Evolutionary conservation across 2,113 vertebrate genomes (phyloP).

Genomic region (Caranx melampygus): DNA sequence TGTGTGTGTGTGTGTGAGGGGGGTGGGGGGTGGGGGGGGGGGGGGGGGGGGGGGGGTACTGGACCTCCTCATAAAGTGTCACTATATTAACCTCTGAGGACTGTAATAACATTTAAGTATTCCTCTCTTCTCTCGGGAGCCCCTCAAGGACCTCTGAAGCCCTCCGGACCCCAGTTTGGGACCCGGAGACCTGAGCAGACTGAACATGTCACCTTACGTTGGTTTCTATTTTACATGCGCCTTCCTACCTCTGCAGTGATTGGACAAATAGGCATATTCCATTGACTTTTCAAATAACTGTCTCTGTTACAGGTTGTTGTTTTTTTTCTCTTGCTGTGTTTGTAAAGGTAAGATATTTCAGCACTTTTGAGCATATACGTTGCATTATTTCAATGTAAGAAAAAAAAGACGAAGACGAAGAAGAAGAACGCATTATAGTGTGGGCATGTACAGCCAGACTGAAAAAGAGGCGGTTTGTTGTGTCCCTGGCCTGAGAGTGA

Average conservation of each 20-base stretch:
- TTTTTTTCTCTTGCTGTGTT: conserved; percentile 74
- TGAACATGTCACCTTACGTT: conserved; percentile 68
- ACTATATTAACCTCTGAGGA: conserved; percentile 54
- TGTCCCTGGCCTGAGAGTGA: conserved; percentile 56
- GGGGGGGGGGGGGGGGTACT: conserved; percentile 23
- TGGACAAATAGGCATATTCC: conserved; percentile 73
- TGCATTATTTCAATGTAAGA: conserved; percentile 58
- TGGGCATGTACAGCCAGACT: conserved; percentile 54
- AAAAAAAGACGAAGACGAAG: too few relatives aligned
- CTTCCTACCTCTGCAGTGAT: conserved; percentile 80
- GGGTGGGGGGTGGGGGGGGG: conserved; percentile 2
- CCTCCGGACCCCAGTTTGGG: conserved; percentile 34
- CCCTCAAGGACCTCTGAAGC: conserved; percentile 52
- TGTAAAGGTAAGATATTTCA: conserved; percentile 82
- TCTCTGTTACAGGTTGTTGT: conserved; percentile 72
- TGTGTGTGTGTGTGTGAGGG: too few relatives aligned
- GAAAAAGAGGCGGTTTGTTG: conserved; percentile 63
- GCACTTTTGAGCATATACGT: conserved; percentile 80
- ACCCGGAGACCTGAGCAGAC: conserved; percentile 52
- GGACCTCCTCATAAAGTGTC: conserved; percentile 45
- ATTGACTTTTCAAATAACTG: conserved; percentile 65
- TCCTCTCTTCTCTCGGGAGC: conserved; percentile 51
- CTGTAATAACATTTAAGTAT: conserved; percentile 45
- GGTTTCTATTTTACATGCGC: conserved; percentile 72
- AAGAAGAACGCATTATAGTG: conserved; percentile 49